These are phyloP conservation scores for Zosterops hypoxanthus DNA, from an alignment of 2,113 vertebrate species.

Conservation along the genomic window DNA sequence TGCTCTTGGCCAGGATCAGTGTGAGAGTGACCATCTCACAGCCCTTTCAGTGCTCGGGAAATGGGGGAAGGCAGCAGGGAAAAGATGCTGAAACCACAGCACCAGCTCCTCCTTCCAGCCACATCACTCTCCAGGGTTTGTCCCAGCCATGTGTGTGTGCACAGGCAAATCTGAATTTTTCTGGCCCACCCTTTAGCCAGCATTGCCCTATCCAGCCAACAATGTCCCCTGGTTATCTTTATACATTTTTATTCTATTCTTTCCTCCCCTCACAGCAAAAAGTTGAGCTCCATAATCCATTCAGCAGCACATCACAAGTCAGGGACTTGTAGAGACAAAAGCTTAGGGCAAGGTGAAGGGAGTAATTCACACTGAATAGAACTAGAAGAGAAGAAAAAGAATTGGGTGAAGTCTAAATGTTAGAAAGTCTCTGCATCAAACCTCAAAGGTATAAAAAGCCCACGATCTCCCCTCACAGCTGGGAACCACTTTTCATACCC, in stretches of 20 bases:
- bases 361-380: background rate
- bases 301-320: background rate
- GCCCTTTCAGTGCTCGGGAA: background rate
- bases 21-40: background rate
- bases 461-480: background rate
- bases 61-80: background rate
- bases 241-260: background rate
- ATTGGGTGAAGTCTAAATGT: background rate
- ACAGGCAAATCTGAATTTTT: background rate
- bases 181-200: background rate
- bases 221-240: background rate
- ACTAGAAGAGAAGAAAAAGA: background rate
- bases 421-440: background rate
- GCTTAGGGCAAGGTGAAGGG: background rate
- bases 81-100: background rate
- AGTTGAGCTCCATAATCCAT: background rate
- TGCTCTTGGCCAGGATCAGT: rapidly evolving
- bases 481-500: background rate
- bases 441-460: background rate
- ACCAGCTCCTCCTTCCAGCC: background rate
- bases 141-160: background rate
- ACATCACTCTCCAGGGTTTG: background rate
- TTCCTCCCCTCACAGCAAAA: background rate
- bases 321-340: background rate
- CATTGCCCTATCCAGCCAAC: background rate